These are phyloP conservation scores for Holacanthella duospinosa DNA, from an alignment of 2,888 invertebrate species.

Conservation along the genomic window DNA sequence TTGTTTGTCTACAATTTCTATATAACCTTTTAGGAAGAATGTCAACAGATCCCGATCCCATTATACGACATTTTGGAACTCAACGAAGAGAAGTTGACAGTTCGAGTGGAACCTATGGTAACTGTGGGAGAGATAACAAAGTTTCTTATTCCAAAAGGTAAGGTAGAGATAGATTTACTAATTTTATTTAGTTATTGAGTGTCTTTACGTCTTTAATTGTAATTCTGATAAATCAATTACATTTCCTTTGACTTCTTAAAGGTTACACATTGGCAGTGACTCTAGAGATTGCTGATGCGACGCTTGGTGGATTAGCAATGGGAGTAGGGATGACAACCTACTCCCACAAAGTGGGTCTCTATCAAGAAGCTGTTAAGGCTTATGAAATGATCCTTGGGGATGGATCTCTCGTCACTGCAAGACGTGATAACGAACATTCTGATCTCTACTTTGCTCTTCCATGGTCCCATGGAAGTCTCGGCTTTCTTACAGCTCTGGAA, in stretches of 20 bases:
- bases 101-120: constrained; percentile 54
- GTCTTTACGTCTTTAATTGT: background rate
- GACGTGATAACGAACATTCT: constrained; percentile 47
- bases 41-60: constrained; percentile 54
- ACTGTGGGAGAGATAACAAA: constrained; percentile 56
- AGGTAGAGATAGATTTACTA: too few species aligned
- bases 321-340: constrained; percentile 57
- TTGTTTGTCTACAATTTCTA: too few species aligned
- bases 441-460: constrained; percentile 54
- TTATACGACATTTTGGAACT: constrained; percentile 53
- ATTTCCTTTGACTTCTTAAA: constrained; percentile 2
- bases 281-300: constrained; percentile 58
- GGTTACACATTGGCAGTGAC: constrained; percentile 58
- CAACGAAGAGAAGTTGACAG: constrained; percentile 49
- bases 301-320: constrained; percentile 51
- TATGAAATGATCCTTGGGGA: constrained; percentile 57
- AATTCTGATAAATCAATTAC: background rate
- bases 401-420: constrained; percentile 51
- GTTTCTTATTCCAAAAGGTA: constrained; percentile 51
- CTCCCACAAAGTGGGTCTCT: constrained; percentile 59
- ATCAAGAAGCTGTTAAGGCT: constrained; percentile 55
- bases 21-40: constrained; percentile 41
- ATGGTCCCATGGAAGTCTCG: constrained; percentile 58
- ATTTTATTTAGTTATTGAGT: background rate
- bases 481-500: constrained; percentile 55